Evolutionary conservation across 1,140 invertebrate species (phyloP).

Genomic region (Zaprionus capensis): DNA sequence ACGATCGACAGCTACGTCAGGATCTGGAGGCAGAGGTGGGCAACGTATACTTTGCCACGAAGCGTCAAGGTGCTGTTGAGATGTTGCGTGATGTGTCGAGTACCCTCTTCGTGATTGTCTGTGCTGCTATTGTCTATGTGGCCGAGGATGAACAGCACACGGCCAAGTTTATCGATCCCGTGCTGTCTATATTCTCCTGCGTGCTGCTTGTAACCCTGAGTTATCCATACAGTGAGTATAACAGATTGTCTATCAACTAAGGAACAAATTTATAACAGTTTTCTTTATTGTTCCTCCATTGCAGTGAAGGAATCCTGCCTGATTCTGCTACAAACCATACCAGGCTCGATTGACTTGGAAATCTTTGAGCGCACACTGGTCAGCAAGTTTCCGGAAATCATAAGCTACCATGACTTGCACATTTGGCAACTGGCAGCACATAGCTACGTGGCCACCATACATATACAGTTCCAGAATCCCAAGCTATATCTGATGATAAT

Average conservation of each 20-base stretch:
- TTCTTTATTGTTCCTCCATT: slow-evolving; percentile 47
- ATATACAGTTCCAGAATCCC: slow-evolving; percentile 89
- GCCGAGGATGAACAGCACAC: slow-evolving; percentile 85
- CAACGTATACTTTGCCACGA: slow-evolving; percentile 76
- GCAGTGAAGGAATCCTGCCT: slow-evolving; percentile 91
- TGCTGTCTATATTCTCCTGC: slow-evolving; percentile 88
- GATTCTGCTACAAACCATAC: slow-evolving; percentile 92
- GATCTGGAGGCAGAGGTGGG: slow-evolving; percentile 68
- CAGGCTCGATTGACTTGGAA: slow-evolving; percentile 90
- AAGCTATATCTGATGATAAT: slow-evolving; percentile 85
- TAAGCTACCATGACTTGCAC: slow-evolving; percentile 92
- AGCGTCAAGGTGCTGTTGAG: slow-evolving; percentile 85
- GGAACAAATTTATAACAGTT: neutral
- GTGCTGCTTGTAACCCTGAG: slow-evolving; percentile 87
- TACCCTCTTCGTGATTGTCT: slow-evolving; percentile 89
- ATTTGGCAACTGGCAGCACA: slow-evolving; percentile 91
- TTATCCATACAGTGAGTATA: slow-evolving; percentile 90
- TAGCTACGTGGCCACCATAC: slow-evolving; percentile 90
- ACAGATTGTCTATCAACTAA: neutral
- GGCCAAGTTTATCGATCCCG: slow-evolving; percentile 90
- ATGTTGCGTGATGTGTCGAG: slow-evolving; percentile 88
- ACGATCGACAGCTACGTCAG: slow-evolving; percentile 66
- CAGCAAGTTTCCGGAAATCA: slow-evolving; percentile 90
- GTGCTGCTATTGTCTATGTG: slow-evolving; percentile 87
- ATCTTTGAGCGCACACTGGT: slow-evolving; percentile 87